A percentile compares a stretch with the other conserved stretches of the same genome.
These are phyloP conservation scores for Aviceda cuculoides DNA, from an alignment of 2,797 vertebrate species.

Conservation along the genomic window DNA sequence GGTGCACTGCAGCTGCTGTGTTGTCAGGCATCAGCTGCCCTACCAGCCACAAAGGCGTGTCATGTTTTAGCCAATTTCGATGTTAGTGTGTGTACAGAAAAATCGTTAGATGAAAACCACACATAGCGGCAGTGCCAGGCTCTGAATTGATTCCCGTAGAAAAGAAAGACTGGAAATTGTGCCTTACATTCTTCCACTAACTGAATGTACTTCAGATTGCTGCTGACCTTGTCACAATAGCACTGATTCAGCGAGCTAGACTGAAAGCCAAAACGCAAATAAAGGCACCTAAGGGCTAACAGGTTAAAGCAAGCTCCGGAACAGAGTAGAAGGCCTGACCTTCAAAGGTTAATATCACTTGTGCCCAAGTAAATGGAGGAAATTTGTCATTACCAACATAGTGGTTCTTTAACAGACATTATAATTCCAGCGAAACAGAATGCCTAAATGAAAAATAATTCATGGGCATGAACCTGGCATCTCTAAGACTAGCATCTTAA, in stretches of 20 bases:
- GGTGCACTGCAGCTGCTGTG: not conserved
- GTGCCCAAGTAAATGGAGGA: not conserved
- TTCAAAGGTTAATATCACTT: conserved; percentile 47
- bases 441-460: not conserved
- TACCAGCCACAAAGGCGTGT: not conserved
- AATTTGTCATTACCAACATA: not conserved
- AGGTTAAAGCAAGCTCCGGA: conserved; percentile 39
- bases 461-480: not conserved
- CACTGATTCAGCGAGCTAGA: conserved; percentile 35
- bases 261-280: conserved; percentile 28
- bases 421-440: not conserved
- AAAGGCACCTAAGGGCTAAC: conserved; percentile 23
- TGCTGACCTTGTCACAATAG: conserved; percentile 65
- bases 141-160: not conserved
- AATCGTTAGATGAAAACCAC: not conserved
- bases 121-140: not conserved
- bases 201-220: conserved; percentile 11
- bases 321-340: conserved; percentile 36
- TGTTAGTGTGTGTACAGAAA: not conserved
- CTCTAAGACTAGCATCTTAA: no score
- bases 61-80: not conserved
- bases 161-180: conserved; percentile 8
- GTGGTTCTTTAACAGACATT: not conserved
- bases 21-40: not conserved
- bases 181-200: conserved; percentile 6